phyloP scores from a whole-genome alignment of 2,797 vertebrate species.

The Eulemur coronatus region DNA sequence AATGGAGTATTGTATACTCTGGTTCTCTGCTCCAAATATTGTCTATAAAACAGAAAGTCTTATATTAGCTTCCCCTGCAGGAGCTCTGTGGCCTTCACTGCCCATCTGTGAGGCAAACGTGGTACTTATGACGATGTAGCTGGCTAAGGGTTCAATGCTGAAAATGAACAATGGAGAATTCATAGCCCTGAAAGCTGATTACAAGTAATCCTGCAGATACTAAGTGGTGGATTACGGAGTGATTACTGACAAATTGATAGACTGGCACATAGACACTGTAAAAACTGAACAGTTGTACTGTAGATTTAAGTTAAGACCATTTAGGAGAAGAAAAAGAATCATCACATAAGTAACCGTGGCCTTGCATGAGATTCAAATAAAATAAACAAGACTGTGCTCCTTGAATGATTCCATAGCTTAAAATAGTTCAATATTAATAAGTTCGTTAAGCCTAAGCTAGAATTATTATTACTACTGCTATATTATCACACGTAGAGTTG shows the following conservation, averaged over 20 bases:
- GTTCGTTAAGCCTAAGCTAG: neutral
- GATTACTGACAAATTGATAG: slow-evolving; percentile 79
- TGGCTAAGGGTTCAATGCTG: slow-evolving; percentile 68
- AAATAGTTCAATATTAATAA: neutral
- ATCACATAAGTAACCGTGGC: slow-evolving; percentile 23
- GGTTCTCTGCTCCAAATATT: slow-evolving; percentile 2
- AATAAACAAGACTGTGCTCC: neutral
- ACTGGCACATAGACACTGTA: slow-evolving; percentile 57
- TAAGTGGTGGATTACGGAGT: slow-evolving; percentile 79
- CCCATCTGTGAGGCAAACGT: slow-evolving; percentile 48
- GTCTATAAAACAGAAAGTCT: slow-evolving; percentile 39
- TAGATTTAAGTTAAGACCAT: slow-evolving; percentile 50
- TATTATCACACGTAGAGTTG: neutral
- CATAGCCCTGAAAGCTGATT: slow-evolving; percentile 79
- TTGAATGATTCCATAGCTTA: neutral
- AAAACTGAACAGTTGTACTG: slow-evolving; percentile 41
- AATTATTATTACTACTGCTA: neutral
- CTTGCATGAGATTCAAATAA: neutral
- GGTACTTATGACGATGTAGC: slow-evolving; percentile 48
- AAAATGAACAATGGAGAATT: slow-evolving; percentile 77
- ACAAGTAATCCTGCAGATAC: slow-evolving; percentile 79
- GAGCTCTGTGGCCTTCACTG: neutral
- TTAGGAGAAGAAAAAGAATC: slow-evolving; percentile 60
- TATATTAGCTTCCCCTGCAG: neutral
- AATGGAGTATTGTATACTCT: neutral